Base-by-base conservation (phyloP, 2,888 invertebrate genomes). In the Cremastinae sp. region DNA sequence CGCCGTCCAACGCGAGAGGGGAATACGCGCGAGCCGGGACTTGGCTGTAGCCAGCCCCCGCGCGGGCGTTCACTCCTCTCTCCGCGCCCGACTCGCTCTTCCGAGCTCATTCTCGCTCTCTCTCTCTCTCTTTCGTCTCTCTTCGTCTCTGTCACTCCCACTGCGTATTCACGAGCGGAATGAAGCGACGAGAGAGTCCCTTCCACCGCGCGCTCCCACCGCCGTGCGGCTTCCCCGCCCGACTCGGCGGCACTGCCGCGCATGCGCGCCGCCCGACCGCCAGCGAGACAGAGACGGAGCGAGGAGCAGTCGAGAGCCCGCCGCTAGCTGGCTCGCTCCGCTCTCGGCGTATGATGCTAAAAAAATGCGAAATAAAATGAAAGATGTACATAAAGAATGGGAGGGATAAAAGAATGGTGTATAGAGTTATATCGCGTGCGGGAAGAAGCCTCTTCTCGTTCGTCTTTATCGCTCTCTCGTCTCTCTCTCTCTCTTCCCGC, bases 41-140 rank as follows among this genome's bases (percentile, higher is more conserved):
- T 38, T 41, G 49, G 58, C 41, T 41, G 53, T 16, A 69, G 72
- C 73, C 87, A 83, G 82, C 88, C 89, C 83, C 84, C 87, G 72
- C 61, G 82, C 87, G 88, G 89, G 89, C 87, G 88, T 84, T 84
- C 80, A 84, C 89, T 84, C 80, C 36, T n/a, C 10, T 12, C 71
- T 72, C 58, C 62, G 36, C 43, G 41, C 7, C 34, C 54, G 41
- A 28, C 28, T 28, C 28, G 5, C 28, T 5, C 2, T n/a, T n/a
- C n/a, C n/a, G n/a, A n/a, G n/a, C n/a, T n/a, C n/a, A n/a, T n/a
- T n/a, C n/a, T n/a, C n/a, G n/a, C n/a, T n/a, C n/a, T n/a, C n/a
- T n/a, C 59, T 12, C 53, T 69, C 16, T 7, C 41, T 2, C 12
- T 34, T 45, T n/a, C 59, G 43, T 8, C 12, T n/a, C n/a, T n/a